A percentile compares a stretch with the other conserved stretches of the same genome.
phyloP scores from a whole-genome alignment of 2,113 vertebrate species.

The Rhabdornis inornatus region DNA sequence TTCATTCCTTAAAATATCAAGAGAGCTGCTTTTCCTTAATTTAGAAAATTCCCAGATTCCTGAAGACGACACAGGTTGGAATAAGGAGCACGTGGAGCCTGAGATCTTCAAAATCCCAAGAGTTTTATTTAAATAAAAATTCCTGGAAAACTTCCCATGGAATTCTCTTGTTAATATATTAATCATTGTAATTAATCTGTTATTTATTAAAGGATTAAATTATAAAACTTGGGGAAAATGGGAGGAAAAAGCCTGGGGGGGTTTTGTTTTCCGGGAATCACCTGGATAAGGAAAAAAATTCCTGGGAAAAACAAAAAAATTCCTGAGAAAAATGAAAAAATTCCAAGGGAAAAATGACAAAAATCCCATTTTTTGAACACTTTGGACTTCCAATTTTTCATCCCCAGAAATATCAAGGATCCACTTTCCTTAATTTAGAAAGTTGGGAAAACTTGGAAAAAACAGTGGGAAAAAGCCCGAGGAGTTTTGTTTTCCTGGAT shows the following conservation, averaged over 20 bases:
- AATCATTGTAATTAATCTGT: neutral
- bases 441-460: neutral
- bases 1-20: accelerated
- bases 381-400: neutral
- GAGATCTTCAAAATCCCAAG: neutral
- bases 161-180: slow-evolving; percentile 7
- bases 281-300: neutral
- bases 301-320: neutral
- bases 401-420: neutral
- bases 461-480: neutral
- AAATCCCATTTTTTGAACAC: neutral
- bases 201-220: neutral
- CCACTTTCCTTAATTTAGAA: neutral
- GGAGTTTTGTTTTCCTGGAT: neutral
- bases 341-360: neutral
- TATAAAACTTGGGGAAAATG: neutral
- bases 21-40: neutral
- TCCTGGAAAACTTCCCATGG: neutral
- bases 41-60: neutral
- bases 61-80: neutral
- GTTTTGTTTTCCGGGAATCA: neutral
- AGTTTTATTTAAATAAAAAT: slow-evolving; percentile 40
- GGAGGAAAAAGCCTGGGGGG: neutral
- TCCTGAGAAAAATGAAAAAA: neutral
- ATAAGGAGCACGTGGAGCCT: neutral